Evolutionary conservation across 1,140 invertebrate genomes (phyloP).

Genomic region (Ylistrum balloti): DNA sequence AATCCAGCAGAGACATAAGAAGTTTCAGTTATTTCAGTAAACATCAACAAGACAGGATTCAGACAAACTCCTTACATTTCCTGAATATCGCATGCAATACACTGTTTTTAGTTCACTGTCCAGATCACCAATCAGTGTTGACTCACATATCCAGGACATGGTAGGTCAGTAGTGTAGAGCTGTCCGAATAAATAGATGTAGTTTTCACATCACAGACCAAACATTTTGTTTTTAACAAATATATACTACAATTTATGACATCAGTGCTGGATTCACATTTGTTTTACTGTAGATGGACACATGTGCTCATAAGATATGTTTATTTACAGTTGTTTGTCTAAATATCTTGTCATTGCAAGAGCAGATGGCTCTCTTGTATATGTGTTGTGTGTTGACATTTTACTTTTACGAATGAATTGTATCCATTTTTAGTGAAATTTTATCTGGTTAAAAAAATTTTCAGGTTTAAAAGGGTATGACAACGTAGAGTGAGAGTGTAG

Average conservation of each 20-base stretch:
- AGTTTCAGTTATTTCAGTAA: no score
- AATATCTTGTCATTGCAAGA: background rate
- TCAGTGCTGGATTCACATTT: slow-evolving; percentile 1
- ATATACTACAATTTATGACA: background rate
- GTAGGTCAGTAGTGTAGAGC: no score
- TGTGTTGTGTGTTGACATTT: background rate
- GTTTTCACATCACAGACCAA: background rate
- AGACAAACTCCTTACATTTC: no score
- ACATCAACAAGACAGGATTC: no score
- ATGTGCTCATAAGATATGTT: background rate
- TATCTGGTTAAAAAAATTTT: background rate
- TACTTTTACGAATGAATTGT: background rate
- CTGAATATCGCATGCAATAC: no score
- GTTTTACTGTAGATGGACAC: background rate
- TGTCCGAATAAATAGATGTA: no score
- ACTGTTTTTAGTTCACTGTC: no score
- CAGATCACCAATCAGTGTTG: no score
- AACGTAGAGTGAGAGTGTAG: background rate
- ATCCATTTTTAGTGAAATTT: slow-evolving; percentile 29
- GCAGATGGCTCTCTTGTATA: no score
- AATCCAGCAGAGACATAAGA: no score
- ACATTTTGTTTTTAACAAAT: background rate
- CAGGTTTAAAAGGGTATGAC: background rate
- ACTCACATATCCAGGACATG: no score
- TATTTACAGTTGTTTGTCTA: background rate